Conservation (phyloP, 2,113 vertebrate species). For the Nothocercus nigrocapillus region DNA sequence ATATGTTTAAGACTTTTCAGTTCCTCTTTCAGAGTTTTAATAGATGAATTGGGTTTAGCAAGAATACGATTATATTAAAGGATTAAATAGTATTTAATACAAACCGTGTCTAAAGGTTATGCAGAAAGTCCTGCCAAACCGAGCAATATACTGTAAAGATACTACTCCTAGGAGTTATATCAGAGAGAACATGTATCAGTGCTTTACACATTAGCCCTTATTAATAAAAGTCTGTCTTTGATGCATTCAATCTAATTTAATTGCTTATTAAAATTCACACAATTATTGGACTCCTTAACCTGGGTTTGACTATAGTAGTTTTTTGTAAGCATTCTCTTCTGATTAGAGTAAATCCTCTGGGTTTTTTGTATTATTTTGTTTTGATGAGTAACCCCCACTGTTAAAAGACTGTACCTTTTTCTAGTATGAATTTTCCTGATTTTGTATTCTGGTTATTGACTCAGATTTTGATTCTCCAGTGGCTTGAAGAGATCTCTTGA, state of each 20-base stretch:
- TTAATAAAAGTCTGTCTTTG: not conserved
- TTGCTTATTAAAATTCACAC: not conserved
- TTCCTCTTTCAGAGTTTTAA: not conserved
- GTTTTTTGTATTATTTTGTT: not conserved
- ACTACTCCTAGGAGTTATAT: not conserved
- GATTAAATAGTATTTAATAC: slow-evolving; percentile 16
- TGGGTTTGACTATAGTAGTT: not conserved
- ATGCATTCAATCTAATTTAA: not conserved
- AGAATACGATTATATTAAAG: not conserved
- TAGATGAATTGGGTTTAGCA: not conserved
- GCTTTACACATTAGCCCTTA: not conserved
- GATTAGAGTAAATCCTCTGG: not conserved
- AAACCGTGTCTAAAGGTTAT: not conserved
- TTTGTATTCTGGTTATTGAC: not conserved
- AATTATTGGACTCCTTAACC: not conserved
- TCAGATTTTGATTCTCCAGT: not conserved
- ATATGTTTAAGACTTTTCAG: not conserved
- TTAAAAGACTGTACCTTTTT: not conserved
- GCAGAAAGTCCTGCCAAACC: not conserved
- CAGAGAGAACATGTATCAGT: not conserved
- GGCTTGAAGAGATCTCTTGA: not conserved
- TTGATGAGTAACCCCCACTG: not conserved
- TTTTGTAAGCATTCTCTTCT: not conserved
- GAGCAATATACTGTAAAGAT: not conserved
- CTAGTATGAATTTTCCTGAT: not conserved